Evolutionary conservation across 2,797 vertebrate genomes (phyloP), one percentile per base, ranked within the genome.

Genomic region (Garrulus glandarius): DNA sequence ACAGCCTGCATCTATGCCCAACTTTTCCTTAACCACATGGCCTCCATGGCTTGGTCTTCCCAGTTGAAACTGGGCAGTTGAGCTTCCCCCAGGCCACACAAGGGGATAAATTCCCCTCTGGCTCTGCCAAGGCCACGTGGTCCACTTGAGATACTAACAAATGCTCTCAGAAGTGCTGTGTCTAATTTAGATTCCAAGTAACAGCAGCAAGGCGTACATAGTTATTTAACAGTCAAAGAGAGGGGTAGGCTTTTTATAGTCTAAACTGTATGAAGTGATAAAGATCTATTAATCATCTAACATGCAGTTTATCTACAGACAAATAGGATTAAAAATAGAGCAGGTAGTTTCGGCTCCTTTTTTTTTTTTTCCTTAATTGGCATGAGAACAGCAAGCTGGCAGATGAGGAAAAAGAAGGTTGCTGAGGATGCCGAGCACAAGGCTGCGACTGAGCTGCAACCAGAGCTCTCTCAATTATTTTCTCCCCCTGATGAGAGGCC

Each of bases 251-350:
- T 95, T 95, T 97, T 95, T 95, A 94, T 89, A 96, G 93, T 74
- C 57, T 90, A 94, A 96, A 92, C 80, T 96, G 90, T 43, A 68
- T 60, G 65, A 92, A 96, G 74, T 76, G 93, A 96, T 97, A 97
- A 94, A 87, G 75, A 96, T 96, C 96, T 96, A 68, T 95, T 96
- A 96, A 90, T 96, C 93, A 94, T 94, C 92, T 95, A 88, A 87
- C 94, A 83, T 34, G 56, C 80, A 75, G 77, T 94, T 96, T 95
- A 95, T 92, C 89, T 95, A 77, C 93, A 90, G 89, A 93, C 74
- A 87, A 95, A 92, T 44, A 87, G 67, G 46, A 92, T 95, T 96
- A 96, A 96, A 97, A 96, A 96, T 95, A 96, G 95, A 94, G 56
- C 74, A 95, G 70, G 77, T 92, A 90, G 85, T 94, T 96, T 95